Evolutionary conservation across 2,888 invertebrate genomes (phyloP).

Genomic region (Drymonia ruficornis): DNA sequence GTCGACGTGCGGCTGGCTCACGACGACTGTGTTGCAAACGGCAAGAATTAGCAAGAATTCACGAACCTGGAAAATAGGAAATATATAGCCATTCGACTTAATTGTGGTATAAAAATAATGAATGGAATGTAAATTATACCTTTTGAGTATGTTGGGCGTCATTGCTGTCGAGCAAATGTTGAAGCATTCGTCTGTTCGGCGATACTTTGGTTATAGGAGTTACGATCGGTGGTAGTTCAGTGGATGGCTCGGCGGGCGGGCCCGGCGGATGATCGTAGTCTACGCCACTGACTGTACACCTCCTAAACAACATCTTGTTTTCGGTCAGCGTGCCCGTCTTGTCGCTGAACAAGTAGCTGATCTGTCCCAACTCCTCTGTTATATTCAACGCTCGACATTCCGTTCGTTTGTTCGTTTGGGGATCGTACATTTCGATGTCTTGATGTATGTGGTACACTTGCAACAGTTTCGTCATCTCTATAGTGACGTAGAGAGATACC

Average conservation of each 20-base stretch:
- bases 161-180: constrained; percentile 68
- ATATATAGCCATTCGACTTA: background rate
- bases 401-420: constrained; percentile 89
- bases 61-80: constrained; percentile 83
- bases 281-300: constrained; percentile 94
- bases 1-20: constrained; percentile 92
- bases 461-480: constrained; percentile 97
- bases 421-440: constrained; percentile 94
- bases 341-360: constrained; percentile 96
- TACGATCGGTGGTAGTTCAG: constrained; percentile 75
- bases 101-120: constrained; percentile 2
- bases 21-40: constrained; percentile 98
- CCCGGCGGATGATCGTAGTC: constrained; percentile 94
- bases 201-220: constrained; percentile 78
- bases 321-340: constrained; percentile 99
- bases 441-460: constrained; percentile 98
- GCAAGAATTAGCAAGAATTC: constrained; percentile 96
- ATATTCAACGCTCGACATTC: constrained; percentile 98
- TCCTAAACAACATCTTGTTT: constrained; percentile 98
- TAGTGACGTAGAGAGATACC: constrained; percentile 97
- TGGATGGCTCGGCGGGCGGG: constrained; percentile 87
- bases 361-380: constrained; percentile 98
- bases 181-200: constrained; percentile 70
- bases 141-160: constrained; percentile 86
- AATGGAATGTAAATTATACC: constrained; percentile 42